Conservation (phyloP, 2,888 invertebrate species). For the Matsumyia berberina region DNA sequence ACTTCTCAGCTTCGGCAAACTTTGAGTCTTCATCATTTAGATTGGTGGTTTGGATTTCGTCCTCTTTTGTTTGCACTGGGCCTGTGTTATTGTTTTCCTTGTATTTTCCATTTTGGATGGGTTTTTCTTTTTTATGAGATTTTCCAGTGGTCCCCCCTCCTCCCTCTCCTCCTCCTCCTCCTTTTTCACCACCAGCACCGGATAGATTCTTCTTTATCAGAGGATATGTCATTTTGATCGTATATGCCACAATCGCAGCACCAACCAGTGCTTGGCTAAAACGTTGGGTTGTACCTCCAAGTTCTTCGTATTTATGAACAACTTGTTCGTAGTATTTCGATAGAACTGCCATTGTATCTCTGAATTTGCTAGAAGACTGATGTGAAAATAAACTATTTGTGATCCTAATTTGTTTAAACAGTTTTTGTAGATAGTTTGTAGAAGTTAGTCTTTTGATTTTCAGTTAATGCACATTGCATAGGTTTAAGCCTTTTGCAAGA, state of each 20-base stretch:
- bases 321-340: slow-evolving; percentile 88
- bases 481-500: slow-evolving; percentile 8
- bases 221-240: slow-evolving; percentile 87
- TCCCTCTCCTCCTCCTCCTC: background rate
- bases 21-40: slow-evolving; percentile 80
- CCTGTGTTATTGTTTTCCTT: slow-evolving; percentile 57
- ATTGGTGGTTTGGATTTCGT: slow-evolving; percentile 42
- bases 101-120: slow-evolving; percentile 1
- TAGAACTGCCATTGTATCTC: slow-evolving; percentile 83
- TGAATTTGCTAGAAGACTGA: background rate
- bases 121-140: background rate
- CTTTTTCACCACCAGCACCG: background rate
- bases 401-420: background rate
- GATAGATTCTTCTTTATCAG: slow-evolving; percentile 83
- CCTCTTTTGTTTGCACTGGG: slow-evolving; percentile 23
- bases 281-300: slow-evolving; percentile 86
- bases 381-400: background rate
- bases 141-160: background rate
- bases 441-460: slow-evolving; percentile 34
- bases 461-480: slow-evolving; percentile 26
- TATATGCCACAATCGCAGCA: slow-evolving; percentile 86
- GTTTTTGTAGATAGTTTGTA: slow-evolving; percentile 6
- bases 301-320: slow-evolving; percentile 85
- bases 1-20: slow-evolving; percentile 83
- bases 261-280: slow-evolving; percentile 87